Evolutionary conservation across 2,888 invertebrate genomes (phyloP).

Genomic region (Cataglyphis altisquamis): DNA sequence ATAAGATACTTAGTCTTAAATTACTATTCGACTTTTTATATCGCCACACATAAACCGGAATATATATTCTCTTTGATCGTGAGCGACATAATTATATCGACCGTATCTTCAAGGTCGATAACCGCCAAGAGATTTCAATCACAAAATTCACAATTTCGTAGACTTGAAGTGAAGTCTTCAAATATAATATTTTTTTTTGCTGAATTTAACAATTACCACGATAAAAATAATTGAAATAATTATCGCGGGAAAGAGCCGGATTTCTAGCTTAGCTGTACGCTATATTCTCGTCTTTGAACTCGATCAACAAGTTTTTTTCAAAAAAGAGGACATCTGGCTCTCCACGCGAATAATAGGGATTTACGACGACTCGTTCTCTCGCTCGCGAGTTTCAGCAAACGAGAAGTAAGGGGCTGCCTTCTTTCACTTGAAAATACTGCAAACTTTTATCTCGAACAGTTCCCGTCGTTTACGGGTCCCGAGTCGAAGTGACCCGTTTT

Average conservation of each 20-base stretch:
- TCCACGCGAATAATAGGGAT: conserved; percentile 68
- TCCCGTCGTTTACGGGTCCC: conserved; percentile 47
- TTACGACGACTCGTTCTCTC: conserved; percentile 67
- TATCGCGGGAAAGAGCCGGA: not conserved
- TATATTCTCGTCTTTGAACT: conserved; percentile 3
- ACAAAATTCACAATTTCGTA: not conserved
- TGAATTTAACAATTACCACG: not conserved
- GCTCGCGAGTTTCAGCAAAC: conserved; percentile 25
- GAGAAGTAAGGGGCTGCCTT: conserved; percentile 16
- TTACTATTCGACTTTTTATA: conserved; percentile 61
- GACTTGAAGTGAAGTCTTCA: not conserved
- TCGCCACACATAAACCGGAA: conserved; percentile 40
- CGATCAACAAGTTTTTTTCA: conserved; percentile 62
- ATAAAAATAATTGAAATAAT: conserved; percentile 9
- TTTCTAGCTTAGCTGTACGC: not conserved
- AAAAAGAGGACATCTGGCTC: conserved; percentile 67
- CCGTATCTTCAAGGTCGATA: not conserved
- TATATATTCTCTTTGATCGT: not conserved
- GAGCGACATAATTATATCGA: conserved; percentile 54
- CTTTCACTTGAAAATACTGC: conserved; percentile 54
- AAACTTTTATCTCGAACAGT: conserved; percentile 49
- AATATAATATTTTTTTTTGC: not conserved
- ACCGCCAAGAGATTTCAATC: conserved; percentile 1
- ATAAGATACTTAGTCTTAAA: conserved; percentile 68
- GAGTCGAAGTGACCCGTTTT: conserved; percentile 59